Evolutionary conservation across 2,113 vertebrate genomes (phyloP).

Genomic region (Hyla sarda): DNA sequence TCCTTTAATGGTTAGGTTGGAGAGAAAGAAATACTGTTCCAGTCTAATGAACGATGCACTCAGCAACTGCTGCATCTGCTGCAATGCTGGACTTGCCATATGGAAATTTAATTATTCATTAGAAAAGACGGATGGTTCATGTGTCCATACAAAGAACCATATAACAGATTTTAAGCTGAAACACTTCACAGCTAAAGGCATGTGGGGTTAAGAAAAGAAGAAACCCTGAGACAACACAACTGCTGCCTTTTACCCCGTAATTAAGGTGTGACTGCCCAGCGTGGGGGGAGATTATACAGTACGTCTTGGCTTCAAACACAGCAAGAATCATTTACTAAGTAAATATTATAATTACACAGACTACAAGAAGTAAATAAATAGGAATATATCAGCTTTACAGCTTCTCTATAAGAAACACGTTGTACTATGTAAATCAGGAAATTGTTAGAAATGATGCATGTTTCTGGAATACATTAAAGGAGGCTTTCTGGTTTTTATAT

Average conservation of each 20-base stretch:
- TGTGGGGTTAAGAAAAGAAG: constrained; percentile 9
- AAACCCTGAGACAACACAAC: not conserved
- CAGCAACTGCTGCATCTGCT: constrained; percentile 46
- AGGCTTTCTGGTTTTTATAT: too few relatives aligned
- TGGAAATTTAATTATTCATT: constrained; percentile 52
- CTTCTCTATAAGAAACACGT: not conserved
- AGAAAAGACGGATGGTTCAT: constrained; percentile 36
- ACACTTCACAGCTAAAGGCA: not conserved
- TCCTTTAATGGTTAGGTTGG: constrained; percentile 44
- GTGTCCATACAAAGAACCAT: constrained; percentile 20
- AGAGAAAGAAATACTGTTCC: constrained; percentile 16
- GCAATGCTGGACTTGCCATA: constrained; percentile 47
- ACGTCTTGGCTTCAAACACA: not conserved
- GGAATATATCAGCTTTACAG: not conserved
- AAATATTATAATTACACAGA: constrained; percentile 14
- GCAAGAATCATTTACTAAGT: constrained; percentile 8
- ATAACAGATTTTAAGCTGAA: constrained; percentile 22
- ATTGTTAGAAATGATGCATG: not conserved
- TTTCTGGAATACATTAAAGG: too few relatives aligned
- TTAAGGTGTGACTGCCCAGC: constrained; percentile 14
- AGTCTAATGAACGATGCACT: constrained; percentile 42
- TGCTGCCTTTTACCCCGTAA: not conserved
- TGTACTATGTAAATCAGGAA: not conserved
- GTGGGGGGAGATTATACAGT: constrained; percentile 1
- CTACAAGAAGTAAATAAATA: not conserved